phyloP scores from a whole-genome alignment of 2,888 invertebrate genomes.

The Tanytarsus gracilentus region DNA sequence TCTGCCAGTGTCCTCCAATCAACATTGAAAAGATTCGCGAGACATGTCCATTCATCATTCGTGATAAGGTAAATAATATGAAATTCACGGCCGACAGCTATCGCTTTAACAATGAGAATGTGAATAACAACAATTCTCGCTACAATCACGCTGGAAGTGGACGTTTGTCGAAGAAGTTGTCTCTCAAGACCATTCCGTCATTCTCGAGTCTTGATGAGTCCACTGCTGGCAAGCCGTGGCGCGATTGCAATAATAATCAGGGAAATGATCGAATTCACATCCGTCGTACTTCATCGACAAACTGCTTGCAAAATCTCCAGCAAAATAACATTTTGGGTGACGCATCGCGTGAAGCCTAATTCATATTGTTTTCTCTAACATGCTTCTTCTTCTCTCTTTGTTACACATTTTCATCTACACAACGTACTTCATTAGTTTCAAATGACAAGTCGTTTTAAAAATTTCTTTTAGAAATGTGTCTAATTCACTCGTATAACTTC shows the following conservation, averaged over 20 bases:
- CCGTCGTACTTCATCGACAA: constrained; percentile 4
- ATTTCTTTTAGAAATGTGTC: too few species aligned
- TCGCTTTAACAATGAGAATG: not conserved
- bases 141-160: constrained; percentile 2
- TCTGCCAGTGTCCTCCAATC: constrained; percentile 43
- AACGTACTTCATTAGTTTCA: too few species aligned
- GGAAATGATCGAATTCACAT: not conserved
- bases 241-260: not conserved
- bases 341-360: constrained; percentile 3
- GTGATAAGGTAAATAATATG: constrained; percentile 42
- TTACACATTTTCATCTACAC: not conserved
- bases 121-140: not conserved
- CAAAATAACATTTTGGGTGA: not conserved
- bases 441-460: too few species aligned
- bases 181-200: not conserved
- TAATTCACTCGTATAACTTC: too few species aligned
- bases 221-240: not conserved
- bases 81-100: too few species aligned
- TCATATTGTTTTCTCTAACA: not conserved
- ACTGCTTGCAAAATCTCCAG: constrained; percentile 1
- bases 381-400: not conserved
- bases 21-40: constrained; percentile 40
- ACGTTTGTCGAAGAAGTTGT: not conserved
- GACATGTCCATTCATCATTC: constrained; percentile 40
- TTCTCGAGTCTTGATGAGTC: constrained; percentile 2